Base-by-base conservation (phyloP, 2,113 vertebrate genomes). In the Lepisosteus oculatus region DNA sequence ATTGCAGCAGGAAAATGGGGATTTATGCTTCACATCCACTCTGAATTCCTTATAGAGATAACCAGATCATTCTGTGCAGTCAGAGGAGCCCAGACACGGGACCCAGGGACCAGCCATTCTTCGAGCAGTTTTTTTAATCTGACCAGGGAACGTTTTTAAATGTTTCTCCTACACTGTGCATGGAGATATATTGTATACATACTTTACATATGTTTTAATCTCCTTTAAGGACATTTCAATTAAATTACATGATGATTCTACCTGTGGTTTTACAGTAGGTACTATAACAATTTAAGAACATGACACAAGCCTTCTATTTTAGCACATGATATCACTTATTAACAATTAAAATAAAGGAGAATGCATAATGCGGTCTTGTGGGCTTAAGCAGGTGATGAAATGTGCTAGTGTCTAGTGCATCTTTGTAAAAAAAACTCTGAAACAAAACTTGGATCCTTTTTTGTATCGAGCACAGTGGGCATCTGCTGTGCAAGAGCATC, bases 11-110 rank as follows among this genome's bases (percentile, higher is more conserved):
- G 41, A 68, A 54, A 59, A 43, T 15, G n/a, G 78, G 82, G 78
- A 88, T 91, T 92, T 89, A 88, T 85, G 81, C 85, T 89, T 86
- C 84, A 85, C 84, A 89, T 84, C 73, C 74, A 83, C 83, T 81
- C 82, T 84, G 84, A 85, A 88, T 92, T 87, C 85, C 73, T 86
- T 51, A 76, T 74, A 81, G 84, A 91, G 86, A 90, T 83, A 86
- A 86, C 83, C 81, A 85, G 87, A 84, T 83, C 80, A 76, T 84
- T 87, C 84, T 80, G 8, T 6, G 11, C 41, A 64, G 44, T n/a
- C 71, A 8, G 17, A 15, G 4, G 45, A 45, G 72, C 15, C 45
- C 9, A 62, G 41, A n/a, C 66, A 13, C 44, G 68, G 63, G 43
- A 51, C 57, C 57, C 54, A 43, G 61, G 12, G 51, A 43, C 57